Evolutionary conservation across 2,888 invertebrate species (phyloP).

Genomic region (Helleia helle): DNA sequence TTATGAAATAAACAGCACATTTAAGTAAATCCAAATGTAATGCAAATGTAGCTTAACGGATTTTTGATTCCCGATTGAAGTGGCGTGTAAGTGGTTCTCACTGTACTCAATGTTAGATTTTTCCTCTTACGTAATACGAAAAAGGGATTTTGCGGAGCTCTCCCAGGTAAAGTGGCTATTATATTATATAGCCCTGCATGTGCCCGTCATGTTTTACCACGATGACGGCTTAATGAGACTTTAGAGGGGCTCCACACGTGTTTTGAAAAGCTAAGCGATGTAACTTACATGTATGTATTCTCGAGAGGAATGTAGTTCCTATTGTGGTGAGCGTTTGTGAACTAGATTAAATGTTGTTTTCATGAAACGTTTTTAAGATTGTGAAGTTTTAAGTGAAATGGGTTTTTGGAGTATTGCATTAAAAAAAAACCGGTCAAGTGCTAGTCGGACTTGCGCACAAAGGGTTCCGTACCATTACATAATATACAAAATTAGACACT

Average conservation of each 20-base stretch:
- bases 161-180: slow-evolving; percentile 12
- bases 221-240: slow-evolving; percentile 20
- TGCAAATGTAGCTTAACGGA: too few relatives aligned
- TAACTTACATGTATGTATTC: slow-evolving; percentile 13
- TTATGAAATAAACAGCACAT: too few relatives aligned
- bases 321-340: slow-evolving; percentile 3
- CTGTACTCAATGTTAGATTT: slow-evolving; percentile 12
- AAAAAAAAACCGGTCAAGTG: too few relatives aligned
- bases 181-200: slow-evolving; percentile 13
- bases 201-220: slow-evolving; percentile 16
- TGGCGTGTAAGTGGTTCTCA: slow-evolving; percentile 14
- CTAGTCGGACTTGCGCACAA: too few relatives aligned
- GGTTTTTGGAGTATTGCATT: too few relatives aligned
- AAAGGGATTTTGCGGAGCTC: slow-evolving; percentile 13
- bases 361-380: too few relatives aligned
- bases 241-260: slow-evolving; percentile 17
- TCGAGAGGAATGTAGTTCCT: background rate
- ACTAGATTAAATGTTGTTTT: too few relatives aligned
- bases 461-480: too few relatives aligned
- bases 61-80: too few relatives aligned
- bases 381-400: too few relatives aligned
- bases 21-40: too few relatives aligned
- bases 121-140: slow-evolving; percentile 12
- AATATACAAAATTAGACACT: too few relatives aligned
- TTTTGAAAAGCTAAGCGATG: slow-evolving; percentile 11